Evolutionary conservation across 2,888 invertebrate genomes (phyloP), one percentile per base, ranked within the genome.

Genomic region (Cenopis cana): DNA sequence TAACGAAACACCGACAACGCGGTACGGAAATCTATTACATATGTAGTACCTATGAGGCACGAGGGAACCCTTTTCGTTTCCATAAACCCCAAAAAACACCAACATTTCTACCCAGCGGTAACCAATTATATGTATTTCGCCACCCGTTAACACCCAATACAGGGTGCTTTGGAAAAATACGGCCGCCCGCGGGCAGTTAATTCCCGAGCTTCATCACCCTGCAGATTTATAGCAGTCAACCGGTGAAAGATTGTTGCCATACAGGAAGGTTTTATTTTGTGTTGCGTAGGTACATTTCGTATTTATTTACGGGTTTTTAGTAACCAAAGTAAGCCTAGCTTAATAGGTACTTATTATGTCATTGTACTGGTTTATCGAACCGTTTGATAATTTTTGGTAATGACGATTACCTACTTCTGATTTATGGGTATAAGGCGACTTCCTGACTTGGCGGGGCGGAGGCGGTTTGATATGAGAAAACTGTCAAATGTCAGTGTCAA

Each of bases 121-220:
- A 54, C 52, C 64, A 64, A 55, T 55, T 60, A 56, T 60, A 56
- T 54, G 49, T 59, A 54, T 60, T 66, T 60, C 20, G 46, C 65
- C 36, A 36, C 59, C 36, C 59, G 70, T 70, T 70, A 60, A 59
- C 70, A 66, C 49, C 14, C 65, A 46, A 69, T 70, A 70, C 70
- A 70, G 59, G 41, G 17, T 70, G 65, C 33, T 52, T 41, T n/a
- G 65, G 38, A 69, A 70, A 69, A 70, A 60, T 70, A 70, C 65
- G 59, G 36, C 46, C 65, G 8, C 41, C 50, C 68, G 56, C 49
- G 68, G 68, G 71, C 73, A 73, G 71, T 74, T 74, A 74, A 74
- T 74, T 74, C 73, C 65, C 55, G 57, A 64, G 70, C 71, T 74
- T 74, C 74, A 74, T 74, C 74, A 74, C 65, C 65, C 59, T 54